These are phyloP conservation scores for Coregonus clupeaformis DNA, from an alignment of 2,113 vertebrate species.

Conservation along the genomic window DNA sequence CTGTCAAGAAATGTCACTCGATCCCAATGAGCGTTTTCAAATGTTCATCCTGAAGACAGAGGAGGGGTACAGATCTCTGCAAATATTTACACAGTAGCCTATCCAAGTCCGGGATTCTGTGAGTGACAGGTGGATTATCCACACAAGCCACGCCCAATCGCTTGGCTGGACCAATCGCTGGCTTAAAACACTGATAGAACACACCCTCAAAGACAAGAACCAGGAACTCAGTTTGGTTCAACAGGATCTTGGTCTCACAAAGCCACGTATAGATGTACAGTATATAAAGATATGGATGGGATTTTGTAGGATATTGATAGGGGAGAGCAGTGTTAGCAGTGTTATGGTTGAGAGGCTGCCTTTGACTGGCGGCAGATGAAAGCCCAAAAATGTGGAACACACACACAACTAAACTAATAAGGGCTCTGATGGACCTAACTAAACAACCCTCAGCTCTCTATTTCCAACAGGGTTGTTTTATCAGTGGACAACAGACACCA, in stretches of 20 bases:
- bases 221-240: neutral
- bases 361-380: neutral
- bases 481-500: too few species aligned
- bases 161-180: neutral
- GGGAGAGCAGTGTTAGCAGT: neutral
- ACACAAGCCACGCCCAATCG: neutral
- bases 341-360: neutral
- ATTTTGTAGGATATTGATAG: neutral
- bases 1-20: neutral
- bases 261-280: neutral
- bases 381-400: neutral
- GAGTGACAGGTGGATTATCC: neutral
- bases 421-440: too few species aligned
- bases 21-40: neutral
- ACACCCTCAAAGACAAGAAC: neutral
- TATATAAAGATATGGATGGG: neutral
- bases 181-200: neutral
- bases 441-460: too few species aligned
- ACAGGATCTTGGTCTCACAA: neutral
- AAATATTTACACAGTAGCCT: neutral
- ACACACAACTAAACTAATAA: neutral
- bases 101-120: neutral
- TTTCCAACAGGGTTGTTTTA: too few species aligned
- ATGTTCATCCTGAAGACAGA: neutral
- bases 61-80: neutral